Conservation (phyloP, 2,888 invertebrate species). For the Muscina levida region DNA sequence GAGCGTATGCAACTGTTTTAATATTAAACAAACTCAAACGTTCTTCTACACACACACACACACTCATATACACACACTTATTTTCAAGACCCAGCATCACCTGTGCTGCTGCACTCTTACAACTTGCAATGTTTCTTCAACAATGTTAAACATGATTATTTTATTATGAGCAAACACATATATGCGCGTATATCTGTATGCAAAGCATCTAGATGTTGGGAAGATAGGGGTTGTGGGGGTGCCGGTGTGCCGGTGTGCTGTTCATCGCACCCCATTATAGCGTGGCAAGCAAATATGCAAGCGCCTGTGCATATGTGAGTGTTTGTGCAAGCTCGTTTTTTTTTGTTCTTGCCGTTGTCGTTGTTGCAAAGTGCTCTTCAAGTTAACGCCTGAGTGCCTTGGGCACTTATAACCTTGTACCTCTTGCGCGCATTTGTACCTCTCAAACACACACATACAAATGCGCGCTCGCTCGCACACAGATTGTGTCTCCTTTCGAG, state of each 20-base stretch:
- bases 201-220: slow-evolving; percentile 12
- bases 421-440: slow-evolving; percentile 9
- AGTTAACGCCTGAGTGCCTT: slow-evolving; percentile 64
- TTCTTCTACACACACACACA: neutral
- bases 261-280: neutral
- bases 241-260: no score
- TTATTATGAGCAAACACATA: slow-evolving; percentile 57
- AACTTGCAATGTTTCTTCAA: slow-evolving; percentile 44
- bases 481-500: neutral
- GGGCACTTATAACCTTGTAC: slow-evolving; percentile 65
- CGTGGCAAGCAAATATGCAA: no score
- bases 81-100: neutral
- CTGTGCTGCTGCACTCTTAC: slow-evolving; percentile 24
- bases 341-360: slow-evolving; percentile 41
- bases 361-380: slow-evolving; percentile 60
- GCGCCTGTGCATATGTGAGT: neutral
- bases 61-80: neutral
- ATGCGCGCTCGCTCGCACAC: neutral
- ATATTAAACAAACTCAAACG: slow-evolving; percentile 59
- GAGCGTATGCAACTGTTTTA: slow-evolving; percentile 59
- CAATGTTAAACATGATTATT: slow-evolving; percentile 57
- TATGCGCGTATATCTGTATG: slow-evolving; percentile 21
- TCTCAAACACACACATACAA: neutral
- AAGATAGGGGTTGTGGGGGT: no score
- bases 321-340: slow-evolving; percentile 27